Evolutionary conservation across 2,797 vertebrate species (phyloP).

Genomic region (Myotis myotis): DNA sequence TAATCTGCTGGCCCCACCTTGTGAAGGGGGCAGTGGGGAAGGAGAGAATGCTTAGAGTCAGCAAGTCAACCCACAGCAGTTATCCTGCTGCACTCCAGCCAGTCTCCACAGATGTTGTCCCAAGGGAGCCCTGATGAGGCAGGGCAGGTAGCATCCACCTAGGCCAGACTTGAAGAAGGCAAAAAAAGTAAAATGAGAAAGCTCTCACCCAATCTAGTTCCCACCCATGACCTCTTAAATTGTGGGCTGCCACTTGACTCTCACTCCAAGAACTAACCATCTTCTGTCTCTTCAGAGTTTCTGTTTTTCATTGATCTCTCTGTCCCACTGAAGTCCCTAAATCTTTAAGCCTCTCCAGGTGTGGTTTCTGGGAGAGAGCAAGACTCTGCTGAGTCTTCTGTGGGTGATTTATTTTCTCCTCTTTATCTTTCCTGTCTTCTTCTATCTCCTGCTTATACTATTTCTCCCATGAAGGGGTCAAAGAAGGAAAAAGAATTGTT

Average conservation of each 20-base stretch:
- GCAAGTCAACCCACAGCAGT: too few relatives aligned
- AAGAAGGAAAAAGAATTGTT: slow-evolving; percentile 25
- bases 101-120: not conserved
- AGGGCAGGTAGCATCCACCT: not conserved
- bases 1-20: not conserved
- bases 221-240: not conserved
- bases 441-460: not conserved
- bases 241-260: not conserved
- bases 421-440: not conserved
- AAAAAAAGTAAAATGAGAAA: not conserved
- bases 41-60: not conserved
- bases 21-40: not conserved
- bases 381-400: not conserved
- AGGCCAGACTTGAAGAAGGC: not conserved
- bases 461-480: not conserved
- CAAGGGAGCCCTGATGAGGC: not conserved
- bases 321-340: not conserved
- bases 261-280: too few relatives aligned
- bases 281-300: not conserved
- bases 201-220: not conserved
- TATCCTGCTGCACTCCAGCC: not conserved
- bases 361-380: not conserved
- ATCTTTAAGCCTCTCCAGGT: not conserved
- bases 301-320: not conserved
- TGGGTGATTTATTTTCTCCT: not conserved